Conservation (phyloP, 2,797 vertebrate genomes). For the Bryconaethiops microstoma region DNA sequence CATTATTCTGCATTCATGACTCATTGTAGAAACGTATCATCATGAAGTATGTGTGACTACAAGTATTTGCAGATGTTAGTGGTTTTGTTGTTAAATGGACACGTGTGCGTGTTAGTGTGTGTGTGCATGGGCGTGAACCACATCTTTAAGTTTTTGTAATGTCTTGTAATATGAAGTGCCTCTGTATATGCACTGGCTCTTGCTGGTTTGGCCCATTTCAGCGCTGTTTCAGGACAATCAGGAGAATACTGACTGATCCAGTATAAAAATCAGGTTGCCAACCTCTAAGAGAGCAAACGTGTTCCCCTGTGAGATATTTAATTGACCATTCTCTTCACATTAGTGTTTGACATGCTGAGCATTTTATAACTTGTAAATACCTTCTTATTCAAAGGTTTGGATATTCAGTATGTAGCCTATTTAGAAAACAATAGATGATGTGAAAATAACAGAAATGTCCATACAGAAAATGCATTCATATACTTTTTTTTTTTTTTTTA, state of each 20-base stretch:
- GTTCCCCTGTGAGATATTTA: slow-evolving; percentile 21
- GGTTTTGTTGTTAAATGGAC: slow-evolving; percentile 28
- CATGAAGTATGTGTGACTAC: slow-evolving; percentile 41
- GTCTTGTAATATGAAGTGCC: slow-evolving; percentile 59
- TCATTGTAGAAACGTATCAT: slow-evolving; percentile 37
- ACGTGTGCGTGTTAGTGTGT: slow-evolving; percentile 39
- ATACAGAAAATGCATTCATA: not conserved
- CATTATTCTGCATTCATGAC: slow-evolving; percentile 28
- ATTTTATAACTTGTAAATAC: not conserved
- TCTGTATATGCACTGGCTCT: slow-evolving; percentile 36
- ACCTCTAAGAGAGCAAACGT: slow-evolving; percentile 14
- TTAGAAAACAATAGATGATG: not conserved
- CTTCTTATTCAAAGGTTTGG: not conserved
- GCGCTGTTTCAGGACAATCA: slow-evolving; percentile 51
- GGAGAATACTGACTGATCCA: slow-evolving; percentile 15
- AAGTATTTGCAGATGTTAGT: slow-evolving; percentile 34
- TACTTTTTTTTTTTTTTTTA: not conserved
- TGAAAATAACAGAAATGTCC: not conserved
- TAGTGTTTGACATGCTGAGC: slow-evolving; percentile 6
- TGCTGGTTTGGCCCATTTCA: slow-evolving; percentile 28
- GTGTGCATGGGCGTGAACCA: not conserved
- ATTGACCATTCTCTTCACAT: not conserved
- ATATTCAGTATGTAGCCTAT: not conserved
- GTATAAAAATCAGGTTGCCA: slow-evolving; percentile 35
- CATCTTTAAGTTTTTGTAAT: slow-evolving; percentile 35